These are phyloP conservation scores for Sus cebifrons DNA, from an alignment of 2,797 vertebrate species.

Conservation along the genomic window DNA sequence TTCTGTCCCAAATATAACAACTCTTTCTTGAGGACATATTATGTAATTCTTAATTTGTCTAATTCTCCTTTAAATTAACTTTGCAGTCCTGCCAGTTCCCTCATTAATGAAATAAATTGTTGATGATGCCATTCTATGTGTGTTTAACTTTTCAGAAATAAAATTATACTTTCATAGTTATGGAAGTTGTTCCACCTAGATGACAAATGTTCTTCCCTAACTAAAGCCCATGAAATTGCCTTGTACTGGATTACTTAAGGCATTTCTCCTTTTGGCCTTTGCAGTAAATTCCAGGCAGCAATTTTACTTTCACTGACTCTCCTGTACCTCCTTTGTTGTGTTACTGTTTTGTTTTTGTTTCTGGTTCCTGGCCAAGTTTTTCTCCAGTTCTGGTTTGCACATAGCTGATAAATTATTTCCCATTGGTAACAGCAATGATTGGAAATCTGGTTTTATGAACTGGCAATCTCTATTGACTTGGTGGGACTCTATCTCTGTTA, in stretches of 20 bases:
- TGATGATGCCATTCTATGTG: neutral
- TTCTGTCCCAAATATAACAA: constrained; percentile 25
- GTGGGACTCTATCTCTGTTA: neutral
- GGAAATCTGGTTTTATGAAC: constrained; percentile 23
- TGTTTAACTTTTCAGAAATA: constrained; percentile 51
- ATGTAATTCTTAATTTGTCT: neutral
- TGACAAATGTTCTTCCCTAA: neutral
- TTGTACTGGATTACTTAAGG: neutral
- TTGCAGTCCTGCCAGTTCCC: neutral
- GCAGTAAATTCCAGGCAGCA: constrained; percentile 2
- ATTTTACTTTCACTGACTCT: neutral
- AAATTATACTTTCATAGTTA: constrained; percentile 41
- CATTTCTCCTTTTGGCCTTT: neutral
- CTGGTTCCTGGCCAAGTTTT: constrained; percentile 8
- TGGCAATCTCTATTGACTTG: neutral
- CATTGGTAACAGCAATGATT: neutral
- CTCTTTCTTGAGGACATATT: neutral
- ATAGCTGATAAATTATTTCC: constrained; percentile 36
- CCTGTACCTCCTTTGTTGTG: neutral
- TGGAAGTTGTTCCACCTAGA: neutral
- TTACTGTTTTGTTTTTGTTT: constrained; percentile 26
- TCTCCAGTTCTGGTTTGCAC: neutral
- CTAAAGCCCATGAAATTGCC: neutral
- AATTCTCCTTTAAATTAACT: neutral
- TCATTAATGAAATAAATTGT: constrained; percentile 1